A percentile compares a stretch with the other conserved stretches of the same genome.
Conservation (phyloP, 2,888 invertebrate species). For the Acleris literana region DNA sequence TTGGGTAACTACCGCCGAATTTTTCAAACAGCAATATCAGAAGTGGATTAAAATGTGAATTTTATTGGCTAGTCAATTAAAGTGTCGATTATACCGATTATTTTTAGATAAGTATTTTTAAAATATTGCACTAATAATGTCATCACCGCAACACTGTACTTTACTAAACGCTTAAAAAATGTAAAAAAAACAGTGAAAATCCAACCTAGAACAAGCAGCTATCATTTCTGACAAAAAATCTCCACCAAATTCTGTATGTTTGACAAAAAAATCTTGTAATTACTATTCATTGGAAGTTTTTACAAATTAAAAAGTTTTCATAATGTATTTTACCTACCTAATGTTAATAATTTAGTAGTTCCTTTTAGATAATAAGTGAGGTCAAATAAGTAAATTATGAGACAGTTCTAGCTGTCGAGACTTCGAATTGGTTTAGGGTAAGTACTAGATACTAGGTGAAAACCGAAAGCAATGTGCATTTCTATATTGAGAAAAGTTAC, state of each 20-base stretch:
- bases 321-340: not conserved
- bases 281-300: no score
- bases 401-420: not conserved
- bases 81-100: constrained; percentile 7
- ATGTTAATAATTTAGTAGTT: constrained; percentile 18
- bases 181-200: no score
- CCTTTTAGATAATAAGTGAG: constrained; percentile 26
- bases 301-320: not conserved
- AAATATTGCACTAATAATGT: no score
- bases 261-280: no score
- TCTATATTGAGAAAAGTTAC: not conserved
- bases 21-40: not conserved
- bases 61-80: constrained; percentile 29
- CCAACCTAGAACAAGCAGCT: no score
- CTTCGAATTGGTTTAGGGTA: not conserved
- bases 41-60: constrained; percentile 4
- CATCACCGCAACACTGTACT: no score
- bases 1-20: not conserved
- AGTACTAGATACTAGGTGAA: no score
- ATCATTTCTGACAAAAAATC: no score
- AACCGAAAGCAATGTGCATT: not conserved
- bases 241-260: no score
- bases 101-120: not conserved
- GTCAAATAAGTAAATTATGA: not conserved
- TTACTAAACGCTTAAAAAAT: no score